A percentile compares a stretch with the other conserved stretches of the same genome.
Evolutionary conservation across 2,888 invertebrate species (phyloP).

Genomic region (Cheilosia urbana): DNA sequence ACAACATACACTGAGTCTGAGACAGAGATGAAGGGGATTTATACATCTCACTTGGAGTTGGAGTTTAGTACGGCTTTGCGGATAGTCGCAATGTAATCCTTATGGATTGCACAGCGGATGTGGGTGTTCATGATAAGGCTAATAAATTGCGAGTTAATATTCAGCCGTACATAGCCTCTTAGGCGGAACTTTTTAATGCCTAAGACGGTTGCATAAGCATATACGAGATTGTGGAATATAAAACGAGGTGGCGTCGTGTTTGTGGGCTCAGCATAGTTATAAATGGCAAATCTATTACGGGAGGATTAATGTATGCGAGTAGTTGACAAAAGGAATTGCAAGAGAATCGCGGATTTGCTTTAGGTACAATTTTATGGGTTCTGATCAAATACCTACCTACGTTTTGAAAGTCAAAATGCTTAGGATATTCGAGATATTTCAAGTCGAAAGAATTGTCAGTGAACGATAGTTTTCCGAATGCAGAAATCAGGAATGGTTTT

Average conservation of each 20-base stretch:
- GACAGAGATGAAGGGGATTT: constrained; percentile 38
- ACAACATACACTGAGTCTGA: constrained; percentile 19
- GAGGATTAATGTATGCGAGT: neutral
- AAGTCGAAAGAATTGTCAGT: no score
- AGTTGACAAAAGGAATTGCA: neutral
- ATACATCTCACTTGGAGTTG: constrained; percentile 27
- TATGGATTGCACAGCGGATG: constrained; percentile 40
- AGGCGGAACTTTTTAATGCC: neutral
- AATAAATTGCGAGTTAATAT: constrained; percentile 58
- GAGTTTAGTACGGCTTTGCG: neutral
- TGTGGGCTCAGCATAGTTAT: neutral
- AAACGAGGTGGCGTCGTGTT: neutral
- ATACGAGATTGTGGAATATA: neutral
- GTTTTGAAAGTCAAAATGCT: no score
- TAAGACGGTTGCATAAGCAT: neutral
- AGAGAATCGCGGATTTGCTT: no score
- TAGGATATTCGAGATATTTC: no score
- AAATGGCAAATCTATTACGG: neutral
- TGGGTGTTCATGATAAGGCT: constrained; percentile 47
- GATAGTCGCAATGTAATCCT: constrained; percentile 29
- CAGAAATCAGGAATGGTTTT: no score
- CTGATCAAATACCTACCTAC: no score
- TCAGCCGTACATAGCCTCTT: neutral
- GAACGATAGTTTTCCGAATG: no score
- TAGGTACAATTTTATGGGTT: no score